Evolutionary conservation across 1,140 invertebrate genomes (phyloP), one percentile per base, ranked within the genome.

Genomic region (Triops longicaudatus): DNA sequence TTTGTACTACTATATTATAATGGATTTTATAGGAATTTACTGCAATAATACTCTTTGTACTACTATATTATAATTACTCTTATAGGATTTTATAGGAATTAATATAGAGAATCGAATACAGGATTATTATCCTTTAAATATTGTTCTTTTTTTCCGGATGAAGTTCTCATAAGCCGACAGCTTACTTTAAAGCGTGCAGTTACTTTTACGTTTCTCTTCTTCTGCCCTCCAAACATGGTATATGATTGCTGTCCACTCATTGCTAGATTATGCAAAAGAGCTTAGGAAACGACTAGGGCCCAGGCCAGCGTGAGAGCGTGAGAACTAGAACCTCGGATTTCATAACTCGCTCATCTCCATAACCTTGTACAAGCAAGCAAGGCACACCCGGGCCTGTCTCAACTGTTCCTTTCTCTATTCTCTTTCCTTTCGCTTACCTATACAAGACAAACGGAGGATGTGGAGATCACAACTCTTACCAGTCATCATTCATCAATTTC

Each of bases 381-480:
- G 74, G 41, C 41, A 75, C 74, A 73, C 73, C 73, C 26, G 74
- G 42, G 26, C 41, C 74, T 27, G 41, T 43, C 44, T 41, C 73
- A 28, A 41, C 73, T 26, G 14, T 73, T 17, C 26, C 73, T 73
- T 41, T 73, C 73, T 73, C 73, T n/a, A n/a, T n/a, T n/a, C n/a
- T n/a, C n/a, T n/a, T n/a, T 73, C 12, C 31, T 6, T 73, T 26
- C 2, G 73, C 6, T 73, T 14, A 41, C 12, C 10, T 22, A 63
- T n/a, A 14, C n/a, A 63, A 63, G 50, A 63, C 50, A 63, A 63
- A 63, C 50, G 50, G 50, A 63, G 14, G 50, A 63, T 63, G 50
- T 14, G 22, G 10, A 63, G 10, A 63, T 22, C 7, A 9, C 50
- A 63, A 63, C 50, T 22, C 50, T 37, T 63, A 22, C 50, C 4